Percentiles rank a stretch among this genome's conserved stretches.
These are phyloP conservation scores for Byasa hedistus DNA, from an alignment of 2,888 invertebrate genomes.

Conservation along the genomic window DNA sequence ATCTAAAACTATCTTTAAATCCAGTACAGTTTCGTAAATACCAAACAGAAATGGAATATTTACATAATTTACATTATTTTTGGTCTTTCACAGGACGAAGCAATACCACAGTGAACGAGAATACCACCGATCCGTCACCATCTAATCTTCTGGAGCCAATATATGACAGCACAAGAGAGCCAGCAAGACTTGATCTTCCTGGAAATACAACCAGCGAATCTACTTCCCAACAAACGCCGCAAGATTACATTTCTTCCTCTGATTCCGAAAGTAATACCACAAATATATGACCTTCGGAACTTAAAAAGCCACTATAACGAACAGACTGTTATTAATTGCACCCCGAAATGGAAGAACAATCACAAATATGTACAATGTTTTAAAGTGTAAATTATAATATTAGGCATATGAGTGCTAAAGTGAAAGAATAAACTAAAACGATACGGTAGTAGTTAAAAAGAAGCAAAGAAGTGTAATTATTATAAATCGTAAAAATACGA, in stretches of 20 bases:
- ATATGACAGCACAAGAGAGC: constrained; percentile 34
- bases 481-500: background rate
- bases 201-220: constrained; percentile 32
- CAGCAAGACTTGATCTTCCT: constrained; percentile 29
- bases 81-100: constrained; percentile 63
- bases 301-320: constrained; percentile 14
- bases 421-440: background rate
- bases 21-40: too few species aligned
- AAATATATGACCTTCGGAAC: constrained; percentile 21
- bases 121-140: constrained; percentile 41
- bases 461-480: background rate
- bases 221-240: constrained; percentile 31
- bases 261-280: constrained; percentile 26
- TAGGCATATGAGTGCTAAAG: constrained; percentile 5
- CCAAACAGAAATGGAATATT: too few species aligned
- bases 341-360: constrained; percentile 2
- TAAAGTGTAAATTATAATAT: constrained; percentile 11
- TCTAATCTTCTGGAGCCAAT: constrained; percentile 38
- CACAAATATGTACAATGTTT: background rate
- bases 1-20: too few species aligned
- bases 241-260: constrained; percentile 33
- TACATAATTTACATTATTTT: background rate
- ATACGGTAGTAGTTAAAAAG: too few species aligned
- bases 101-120: constrained; percentile 67
- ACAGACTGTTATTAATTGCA: constrained; percentile 10